Evolutionary conservation across 1,140 invertebrate species (phyloP), one percentile per base, ranked within the genome.

Genomic region (Apocrypta bakeri): DNA sequence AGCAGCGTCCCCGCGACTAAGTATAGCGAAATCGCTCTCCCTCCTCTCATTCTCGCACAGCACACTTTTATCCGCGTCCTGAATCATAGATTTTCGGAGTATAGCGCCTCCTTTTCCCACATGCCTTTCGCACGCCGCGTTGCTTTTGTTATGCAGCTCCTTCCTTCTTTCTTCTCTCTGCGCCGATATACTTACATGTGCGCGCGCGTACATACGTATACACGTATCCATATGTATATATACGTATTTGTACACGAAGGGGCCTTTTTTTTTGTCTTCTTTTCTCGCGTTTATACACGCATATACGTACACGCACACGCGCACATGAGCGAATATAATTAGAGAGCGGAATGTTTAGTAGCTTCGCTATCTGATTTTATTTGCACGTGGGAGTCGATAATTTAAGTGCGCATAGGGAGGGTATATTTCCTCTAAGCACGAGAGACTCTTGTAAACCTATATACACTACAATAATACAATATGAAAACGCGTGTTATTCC

Each of bases 291-390:
- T 7, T n/a, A 14, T 68, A 68, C 12, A 3, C 17, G 24, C 12
- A 63, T 63, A 63, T 37, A 37, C 9, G 33, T 37, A 37, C 9
- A 68, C 29, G 8, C 64, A 17, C 8, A 2, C 9, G 8, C 8
- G 64, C 33, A 9, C 33, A 25, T 68, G 64, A n/a, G n/a, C n/a
- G n/a, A n/a, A n/a, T n/a, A n/a, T 68, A 68, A 68, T 68, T 68
- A 68, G 64, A 68, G 64, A 68, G 25, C 64, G 25, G 64, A 68
- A 27, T 68, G 64, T 68, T 68, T 68, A 68, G 64, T 21, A 17
- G 21, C 42, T 1, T 48, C 42, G 42, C 17, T 56, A 56, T 56
- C 42, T 17, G 42, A 48, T 56, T 56, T n/a, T 56, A 21, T n/a
- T 56, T 17, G 7, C 21, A n/a, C 48, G 48, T n/a, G 48, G 48